Percentiles rank a stretch among this genome's conserved stretches.
These are phyloP conservation scores for Remorina albescens DNA, from an alignment of 2,797 vertebrate genomes.

Conservation along the genomic window DNA sequence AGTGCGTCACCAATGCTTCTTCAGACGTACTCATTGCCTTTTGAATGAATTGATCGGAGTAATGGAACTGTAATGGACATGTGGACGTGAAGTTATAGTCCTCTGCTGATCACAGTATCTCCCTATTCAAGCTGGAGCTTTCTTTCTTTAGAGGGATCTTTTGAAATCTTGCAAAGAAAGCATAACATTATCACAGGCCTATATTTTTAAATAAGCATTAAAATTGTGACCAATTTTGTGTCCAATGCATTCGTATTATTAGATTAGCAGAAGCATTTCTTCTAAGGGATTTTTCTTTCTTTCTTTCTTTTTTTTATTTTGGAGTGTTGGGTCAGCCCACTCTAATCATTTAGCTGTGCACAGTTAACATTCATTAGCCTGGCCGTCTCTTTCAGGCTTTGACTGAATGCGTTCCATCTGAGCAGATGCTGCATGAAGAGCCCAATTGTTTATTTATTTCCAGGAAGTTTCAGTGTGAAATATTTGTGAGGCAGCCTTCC, in stretches of 20 bases:
- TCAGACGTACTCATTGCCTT: slow-evolving; percentile 34
- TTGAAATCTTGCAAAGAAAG: slow-evolving; percentile 31
- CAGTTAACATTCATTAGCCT: slow-evolving; percentile 76
- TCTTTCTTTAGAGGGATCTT: slow-evolving; percentile 22
- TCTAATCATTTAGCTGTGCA: slow-evolving; percentile 69
- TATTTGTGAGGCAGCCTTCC: slow-evolving; percentile 59
- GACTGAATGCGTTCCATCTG: slow-evolving; percentile 75
- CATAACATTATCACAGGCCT: slow-evolving; percentile 19
- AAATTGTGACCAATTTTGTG: slow-evolving; percentile 32
- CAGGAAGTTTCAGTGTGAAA: slow-evolving; percentile 68
- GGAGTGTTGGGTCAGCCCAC: slow-evolving; percentile 57
- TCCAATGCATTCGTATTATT: slow-evolving; percentile 49
- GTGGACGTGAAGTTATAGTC: slow-evolving; percentile 27
- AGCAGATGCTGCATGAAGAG: slow-evolving; percentile 78
- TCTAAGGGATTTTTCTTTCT: background rate
- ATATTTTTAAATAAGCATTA: slow-evolving; percentile 20
- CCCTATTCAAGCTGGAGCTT: slow-evolving; percentile 38
- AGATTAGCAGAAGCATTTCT: slow-evolving; percentile 26
- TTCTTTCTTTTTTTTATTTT: slow-evolving; percentile 16
- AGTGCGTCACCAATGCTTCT: slow-evolving; percentile 53
- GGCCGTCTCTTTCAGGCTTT: slow-evolving; percentile 68
- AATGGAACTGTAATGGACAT: slow-evolving; percentile 60
- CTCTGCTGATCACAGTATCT: slow-evolving; percentile 33
- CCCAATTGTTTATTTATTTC: slow-evolving; percentile 77
- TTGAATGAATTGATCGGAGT: slow-evolving; percentile 47